Conservation (phyloP, 2,113 vertebrate genomes). For the Brienomyrus longianalis region DNA sequence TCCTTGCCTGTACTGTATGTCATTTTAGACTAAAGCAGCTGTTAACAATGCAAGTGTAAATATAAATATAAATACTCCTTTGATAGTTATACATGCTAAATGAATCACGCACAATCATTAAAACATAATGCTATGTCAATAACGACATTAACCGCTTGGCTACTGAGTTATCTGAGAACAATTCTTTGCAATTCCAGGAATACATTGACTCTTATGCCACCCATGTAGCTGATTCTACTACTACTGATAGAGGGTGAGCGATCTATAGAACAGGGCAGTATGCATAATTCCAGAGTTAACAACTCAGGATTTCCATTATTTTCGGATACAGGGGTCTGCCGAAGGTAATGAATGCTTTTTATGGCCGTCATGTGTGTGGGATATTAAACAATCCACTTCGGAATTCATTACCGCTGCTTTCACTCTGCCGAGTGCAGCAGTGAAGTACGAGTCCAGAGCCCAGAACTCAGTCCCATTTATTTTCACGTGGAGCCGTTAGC, state of each 20-base stretch:
- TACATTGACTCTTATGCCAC: neutral
- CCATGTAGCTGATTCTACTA: neutral
- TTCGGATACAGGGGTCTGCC: constrained; percentile 3
- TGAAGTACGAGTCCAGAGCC: neutral
- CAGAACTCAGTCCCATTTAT: neutral
- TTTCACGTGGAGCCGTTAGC: neutral
- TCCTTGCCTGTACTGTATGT: neutral
- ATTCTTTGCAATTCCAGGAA: neutral
- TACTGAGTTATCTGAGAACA: neutral
- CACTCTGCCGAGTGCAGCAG: neutral
- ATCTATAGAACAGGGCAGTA: neutral
- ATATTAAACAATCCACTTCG: constrained; percentile 5
- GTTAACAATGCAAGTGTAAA: neutral
- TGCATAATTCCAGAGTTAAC: constrained; percentile 20
- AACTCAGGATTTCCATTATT: constrained; percentile 23
- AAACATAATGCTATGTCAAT: neutral
- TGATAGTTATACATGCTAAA: neutral
- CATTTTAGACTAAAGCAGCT: neutral
- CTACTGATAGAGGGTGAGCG: neutral
- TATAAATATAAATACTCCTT: neutral
- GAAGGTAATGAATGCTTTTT: constrained; percentile 20
- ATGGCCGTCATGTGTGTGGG: neutral
- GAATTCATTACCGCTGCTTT: neutral
- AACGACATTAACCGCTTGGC: neutral
- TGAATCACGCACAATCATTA: neutral